Evolutionary conservation across 64 coral and sea anemone genomes (phyloP).

Genomic region (Hydrozoanthus tunicans): DNA sequence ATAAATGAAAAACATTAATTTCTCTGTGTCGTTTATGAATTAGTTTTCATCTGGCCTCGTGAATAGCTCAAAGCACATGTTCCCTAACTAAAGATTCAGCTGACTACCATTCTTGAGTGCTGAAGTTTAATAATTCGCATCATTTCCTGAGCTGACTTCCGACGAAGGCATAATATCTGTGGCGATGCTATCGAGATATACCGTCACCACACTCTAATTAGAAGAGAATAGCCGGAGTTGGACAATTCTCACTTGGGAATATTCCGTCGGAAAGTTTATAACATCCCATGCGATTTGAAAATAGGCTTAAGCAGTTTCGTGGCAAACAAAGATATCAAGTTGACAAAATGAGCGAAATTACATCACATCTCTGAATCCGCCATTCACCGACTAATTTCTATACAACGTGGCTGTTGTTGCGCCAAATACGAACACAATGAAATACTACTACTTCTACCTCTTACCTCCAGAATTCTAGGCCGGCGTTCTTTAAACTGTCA

Average conservation of each 20-base stretch:
- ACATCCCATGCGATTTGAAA: not conserved
- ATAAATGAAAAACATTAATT: slow-evolving; percentile 44
- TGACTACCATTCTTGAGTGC: slow-evolving; percentile 1
- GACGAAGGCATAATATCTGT: slow-evolving; percentile 55
- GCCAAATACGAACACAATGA: slow-evolving; percentile 37
- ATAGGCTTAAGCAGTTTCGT: not conserved
- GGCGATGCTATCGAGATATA: slow-evolving; percentile 32
- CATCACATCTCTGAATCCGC: slow-evolving; percentile 44
- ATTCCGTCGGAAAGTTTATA: slow-evolving; percentile 17
- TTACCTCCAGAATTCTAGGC: slow-evolving; percentile 20
- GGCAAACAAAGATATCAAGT: slow-evolving; percentile 23
- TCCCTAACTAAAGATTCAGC: not conserved
- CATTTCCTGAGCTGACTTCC: slow-evolving; percentile 59
- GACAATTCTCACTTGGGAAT: slow-evolving; percentile 26
- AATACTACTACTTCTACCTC: not conserved
- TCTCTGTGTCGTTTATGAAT: slow-evolving; percentile 35
- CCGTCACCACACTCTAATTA: slow-evolving; percentile 53
- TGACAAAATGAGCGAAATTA: slow-evolving; percentile 45
- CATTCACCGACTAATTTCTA: slow-evolving; percentile 42
- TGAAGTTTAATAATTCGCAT: slow-evolving; percentile 49
- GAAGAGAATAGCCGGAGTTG: slow-evolving; percentile 22
- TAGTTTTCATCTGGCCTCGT: slow-evolving; percentile 36
- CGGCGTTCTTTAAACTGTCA: slow-evolving; percentile 33
- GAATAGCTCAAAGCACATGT: slow-evolving; percentile 54
- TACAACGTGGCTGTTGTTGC: slow-evolving; percentile 50